Conservation (phyloP, 2,113 vertebrate species). For the Scartelaos histophorus region DNA sequence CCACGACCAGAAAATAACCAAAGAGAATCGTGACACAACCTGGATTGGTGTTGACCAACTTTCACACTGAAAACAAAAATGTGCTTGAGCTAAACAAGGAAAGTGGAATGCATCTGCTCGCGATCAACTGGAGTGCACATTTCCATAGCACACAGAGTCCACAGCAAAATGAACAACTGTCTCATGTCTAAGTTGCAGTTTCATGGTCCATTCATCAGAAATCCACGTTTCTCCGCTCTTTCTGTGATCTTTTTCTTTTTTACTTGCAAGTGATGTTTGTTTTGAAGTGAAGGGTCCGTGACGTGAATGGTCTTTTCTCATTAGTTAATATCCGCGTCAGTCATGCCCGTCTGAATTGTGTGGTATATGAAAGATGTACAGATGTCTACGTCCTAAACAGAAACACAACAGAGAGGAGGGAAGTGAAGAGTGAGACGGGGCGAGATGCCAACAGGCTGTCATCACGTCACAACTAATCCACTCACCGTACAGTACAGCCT, state of each 20-base stretch:
- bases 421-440: slow-evolving; percentile 46
- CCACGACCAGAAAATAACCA: neutral
- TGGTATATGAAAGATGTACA: neutral
- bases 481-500: slow-evolving; percentile 32
- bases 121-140: neutral
- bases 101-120: neutral
- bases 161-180: too few species aligned
- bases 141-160: neutral
- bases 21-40: neutral
- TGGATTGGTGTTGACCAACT: neutral
- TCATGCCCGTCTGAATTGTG: neutral
- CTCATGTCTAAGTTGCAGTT: too few species aligned
- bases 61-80: neutral
- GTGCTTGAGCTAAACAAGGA: neutral
- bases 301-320: too few species aligned
- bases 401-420: slow-evolving; percentile 45
- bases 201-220: too few species aligned
- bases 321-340: too few species aligned
- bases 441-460: slow-evolving; percentile 65
- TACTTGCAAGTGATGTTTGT: too few species aligned
- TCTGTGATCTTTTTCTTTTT: too few species aligned
- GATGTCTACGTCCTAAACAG: slow-evolving; percentile 2
- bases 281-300: too few species aligned
- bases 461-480: slow-evolving; percentile 68
- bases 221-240: too few species aligned